Evolutionary conservation across 1,140 invertebrate genomes (phyloP).

Genomic region (Drosophila subobscura): DNA sequence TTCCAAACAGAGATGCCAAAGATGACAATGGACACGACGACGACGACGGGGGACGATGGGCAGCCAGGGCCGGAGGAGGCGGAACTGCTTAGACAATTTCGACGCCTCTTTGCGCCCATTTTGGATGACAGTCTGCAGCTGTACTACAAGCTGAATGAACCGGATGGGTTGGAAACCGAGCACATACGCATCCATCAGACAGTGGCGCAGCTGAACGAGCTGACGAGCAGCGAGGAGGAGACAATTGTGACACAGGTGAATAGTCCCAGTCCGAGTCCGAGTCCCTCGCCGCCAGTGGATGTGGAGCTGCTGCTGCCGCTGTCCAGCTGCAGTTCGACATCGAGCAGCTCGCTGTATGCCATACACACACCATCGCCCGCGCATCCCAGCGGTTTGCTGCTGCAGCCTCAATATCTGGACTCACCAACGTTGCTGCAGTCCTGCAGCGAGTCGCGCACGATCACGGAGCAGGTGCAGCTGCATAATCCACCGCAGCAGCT

Average conservation of each 20-base stretch:
- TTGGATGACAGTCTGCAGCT: slow-evolving; percentile 58
- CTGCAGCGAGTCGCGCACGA: slow-evolving; percentile 52
- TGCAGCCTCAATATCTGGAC: slow-evolving; percentile 26
- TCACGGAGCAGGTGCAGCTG: slow-evolving; percentile 72
- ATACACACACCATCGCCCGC: slow-evolving; percentile 70
- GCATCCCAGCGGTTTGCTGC: slow-evolving; percentile 29
- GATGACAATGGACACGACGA: slow-evolving; percentile 1
- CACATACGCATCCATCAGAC: slow-evolving; percentile 73
- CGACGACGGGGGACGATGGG: background rate
- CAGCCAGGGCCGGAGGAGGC: slow-evolving; percentile 38
- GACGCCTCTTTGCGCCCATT: slow-evolving; percentile 67
- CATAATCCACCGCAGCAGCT: slow-evolving; percentile 56
- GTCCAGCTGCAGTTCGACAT: slow-evolving; percentile 46
- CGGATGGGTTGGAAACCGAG: slow-evolving; percentile 41
- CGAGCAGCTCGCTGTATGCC: slow-evolving; percentile 72
- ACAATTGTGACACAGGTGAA: slow-evolving; percentile 56
- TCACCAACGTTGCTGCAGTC: slow-evolving; percentile 34
- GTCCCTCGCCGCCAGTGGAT: slow-evolving; percentile 21
- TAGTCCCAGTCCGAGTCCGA: background rate
- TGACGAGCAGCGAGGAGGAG: slow-evolving; percentile 69
- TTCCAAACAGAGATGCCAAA: slow-evolving; percentile 37
- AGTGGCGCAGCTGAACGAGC: slow-evolving; percentile 65
- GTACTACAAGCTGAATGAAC: slow-evolving; percentile 68
- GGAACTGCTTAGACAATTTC: slow-evolving; percentile 64
- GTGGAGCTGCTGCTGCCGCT: slow-evolving; percentile 20